Evolutionary conservation across 1,140 invertebrate genomes (phyloP).

Genomic region (Drosophila parabipectinata): DNA sequence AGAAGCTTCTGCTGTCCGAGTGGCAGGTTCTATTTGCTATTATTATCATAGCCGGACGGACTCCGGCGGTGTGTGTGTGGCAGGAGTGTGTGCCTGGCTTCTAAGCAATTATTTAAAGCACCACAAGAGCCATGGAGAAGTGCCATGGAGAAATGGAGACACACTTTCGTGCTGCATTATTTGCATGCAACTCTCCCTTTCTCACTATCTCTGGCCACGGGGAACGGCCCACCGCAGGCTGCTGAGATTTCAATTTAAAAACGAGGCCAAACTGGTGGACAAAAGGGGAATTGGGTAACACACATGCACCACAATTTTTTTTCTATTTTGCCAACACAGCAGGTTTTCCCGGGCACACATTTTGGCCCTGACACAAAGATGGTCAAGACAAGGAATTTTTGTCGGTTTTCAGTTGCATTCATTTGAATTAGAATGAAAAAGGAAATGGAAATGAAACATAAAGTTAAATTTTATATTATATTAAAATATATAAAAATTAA

Average conservation of each 20-base stretch:
- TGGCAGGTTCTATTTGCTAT: constrained; percentile 54
- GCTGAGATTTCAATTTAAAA: constrained; percentile 54
- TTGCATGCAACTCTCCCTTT: constrained; percentile 42
- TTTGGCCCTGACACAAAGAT: not conserved
- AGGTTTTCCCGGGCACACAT: constrained; percentile 14
- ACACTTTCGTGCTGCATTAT: constrained; percentile 15
- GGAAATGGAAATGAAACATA: not conserved
- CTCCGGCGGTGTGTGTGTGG: constrained; percentile 53
- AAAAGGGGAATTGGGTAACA: constrained; percentile 9
- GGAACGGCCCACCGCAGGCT: constrained; percentile 1
- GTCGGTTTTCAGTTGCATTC: not conserved
- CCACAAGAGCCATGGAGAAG: constrained; percentile 12
- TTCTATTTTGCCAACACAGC: constrained; percentile 19
- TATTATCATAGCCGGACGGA: constrained; percentile 50
- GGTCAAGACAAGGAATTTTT: not conserved
- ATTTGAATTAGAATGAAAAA: not conserved
- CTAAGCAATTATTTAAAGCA: constrained; percentile 75
- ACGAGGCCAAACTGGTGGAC: constrained; percentile 36
- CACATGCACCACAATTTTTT: constrained; percentile 20
- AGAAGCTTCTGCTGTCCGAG: constrained; percentile 15
- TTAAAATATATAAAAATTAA: not conserved
- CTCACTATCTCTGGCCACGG: not conserved
- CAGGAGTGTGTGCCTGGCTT: constrained; percentile 41
- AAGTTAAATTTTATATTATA: not conserved
- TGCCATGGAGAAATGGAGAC: not conserved